Evolutionary conservation across 1,140 invertebrate species (phyloP).

Genomic region (Drosophila quadrilineata): DNA sequence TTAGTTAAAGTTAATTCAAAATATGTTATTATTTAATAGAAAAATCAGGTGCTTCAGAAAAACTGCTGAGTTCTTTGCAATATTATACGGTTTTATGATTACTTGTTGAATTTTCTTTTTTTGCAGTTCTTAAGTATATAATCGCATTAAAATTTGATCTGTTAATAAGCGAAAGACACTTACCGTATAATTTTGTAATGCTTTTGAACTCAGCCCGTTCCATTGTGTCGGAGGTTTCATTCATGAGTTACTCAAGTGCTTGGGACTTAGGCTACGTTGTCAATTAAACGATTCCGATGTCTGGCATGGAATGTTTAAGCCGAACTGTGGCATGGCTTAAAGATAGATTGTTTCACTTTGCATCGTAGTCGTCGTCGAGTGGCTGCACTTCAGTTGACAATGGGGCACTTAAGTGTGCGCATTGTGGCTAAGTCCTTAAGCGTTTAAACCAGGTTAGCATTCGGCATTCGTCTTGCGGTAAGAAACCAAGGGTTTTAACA

Average conservation of each 20-base stretch:
- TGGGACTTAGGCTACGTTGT: slow-evolving; percentile 28
- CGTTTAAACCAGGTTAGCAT: slow-evolving; percentile 4
- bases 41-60: no score
- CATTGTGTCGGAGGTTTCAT: slow-evolving; percentile 28
- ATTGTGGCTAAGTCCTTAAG: slow-evolving; percentile 58
- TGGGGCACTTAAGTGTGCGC: slow-evolving; percentile 59
- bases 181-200: not conserved
- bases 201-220: not conserved
- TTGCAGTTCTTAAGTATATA: no score
- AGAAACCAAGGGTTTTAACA: slow-evolving; percentile 46
- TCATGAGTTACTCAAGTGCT: no score
- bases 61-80: no score
- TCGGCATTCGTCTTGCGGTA: not conserved
- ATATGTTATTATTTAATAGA: no score
- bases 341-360: no score
- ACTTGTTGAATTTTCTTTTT: no score
- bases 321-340: slow-evolving; percentile 12
- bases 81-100: no score
- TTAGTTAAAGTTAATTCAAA: no score
- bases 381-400: slow-evolving; percentile 60
- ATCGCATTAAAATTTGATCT: not conserved
- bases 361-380: slow-evolving; percentile 38
- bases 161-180: not conserved
- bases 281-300: slow-evolving; percentile 37
- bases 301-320: slow-evolving; percentile 42